These are phyloP conservation scores for Campoplex nolae DNA, from an alignment of 2,888 invertebrate genomes.

Conservation along the genomic window DNA sequence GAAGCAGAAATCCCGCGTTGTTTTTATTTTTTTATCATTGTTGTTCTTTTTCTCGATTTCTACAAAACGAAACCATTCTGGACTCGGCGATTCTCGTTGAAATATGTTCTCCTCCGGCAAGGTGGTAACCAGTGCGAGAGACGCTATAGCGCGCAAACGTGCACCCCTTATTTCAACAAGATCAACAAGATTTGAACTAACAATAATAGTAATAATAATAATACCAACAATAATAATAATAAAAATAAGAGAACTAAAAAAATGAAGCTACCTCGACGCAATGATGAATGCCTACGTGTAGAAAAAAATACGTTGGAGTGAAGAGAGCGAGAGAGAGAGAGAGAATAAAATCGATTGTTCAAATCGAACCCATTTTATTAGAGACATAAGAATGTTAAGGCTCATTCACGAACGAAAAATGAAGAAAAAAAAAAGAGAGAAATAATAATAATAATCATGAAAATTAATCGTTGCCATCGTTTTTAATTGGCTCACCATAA, in stretches of 20 bases:
- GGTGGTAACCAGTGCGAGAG: not conserved
- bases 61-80: conserved; percentile 10
- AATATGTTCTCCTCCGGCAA: not conserved
- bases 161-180: not conserved
- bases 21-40: not conserved
- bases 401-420: conserved; percentile 69
- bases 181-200: not conserved
- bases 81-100: not conserved
- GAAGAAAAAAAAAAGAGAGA: not conserved
- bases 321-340: conserved; percentile 7
- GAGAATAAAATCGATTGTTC: not conserved
- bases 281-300: conserved; percentile 63
- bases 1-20: not conserved
- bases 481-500: conserved; percentile 75
- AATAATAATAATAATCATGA: conserved; percentile 42
- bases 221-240: conserved; percentile 37
- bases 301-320: conserved; percentile 11
- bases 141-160: not conserved
- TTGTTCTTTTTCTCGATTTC: not conserved
- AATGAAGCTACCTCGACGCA: conserved; percentile 68
- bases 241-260: conserved; percentile 18
- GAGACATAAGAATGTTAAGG: conserved; percentile 68
- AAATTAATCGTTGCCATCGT: conserved; percentile 74
- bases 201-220: conserved; percentile 28
- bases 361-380: conserved; percentile 58